Conservation (phyloP, 2,888 invertebrate species). For the Chrysotoxum bicinctum region DNA sequence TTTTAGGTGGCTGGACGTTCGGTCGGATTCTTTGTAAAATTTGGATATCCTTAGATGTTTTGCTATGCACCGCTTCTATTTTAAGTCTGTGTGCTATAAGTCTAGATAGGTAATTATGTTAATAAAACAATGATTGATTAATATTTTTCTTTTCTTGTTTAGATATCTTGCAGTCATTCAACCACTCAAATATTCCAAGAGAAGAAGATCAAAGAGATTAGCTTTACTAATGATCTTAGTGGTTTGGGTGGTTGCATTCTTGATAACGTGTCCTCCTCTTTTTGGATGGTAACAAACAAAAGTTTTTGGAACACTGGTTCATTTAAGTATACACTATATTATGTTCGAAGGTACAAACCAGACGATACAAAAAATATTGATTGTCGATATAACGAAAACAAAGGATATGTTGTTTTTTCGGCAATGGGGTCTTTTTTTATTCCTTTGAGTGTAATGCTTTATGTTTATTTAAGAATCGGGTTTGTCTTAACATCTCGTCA, state of each 20-base stretch:
- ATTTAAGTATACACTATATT: background rate
- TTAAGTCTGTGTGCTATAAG: slow-evolving; percentile 96
- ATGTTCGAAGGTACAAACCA: slow-evolving; percentile 86
- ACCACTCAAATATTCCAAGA: slow-evolving; percentile 94
- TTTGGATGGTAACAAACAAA: slow-evolving; percentile 88
- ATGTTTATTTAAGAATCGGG: slow-evolving; percentile 95
- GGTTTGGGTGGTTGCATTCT: slow-evolving; percentile 94
- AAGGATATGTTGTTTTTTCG: slow-evolving; percentile 96
- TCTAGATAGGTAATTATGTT: slow-evolving; percentile 85
- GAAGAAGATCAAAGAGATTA: slow-evolving; percentile 91
- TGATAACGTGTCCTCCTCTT: slow-evolving; percentile 96
- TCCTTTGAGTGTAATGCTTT: slow-evolving; percentile 96
- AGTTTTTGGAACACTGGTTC: background rate
- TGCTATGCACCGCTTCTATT: slow-evolving; percentile 96
- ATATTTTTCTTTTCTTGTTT: slow-evolving; percentile 41
- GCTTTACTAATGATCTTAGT: slow-evolving; percentile 94
- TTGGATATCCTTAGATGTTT: slow-evolving; percentile 96
- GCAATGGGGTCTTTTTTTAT: slow-evolving; percentile 98
- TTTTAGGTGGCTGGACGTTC: slow-evolving; percentile 91
- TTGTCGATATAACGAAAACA: slow-evolving; percentile 95
- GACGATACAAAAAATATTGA: slow-evolving; percentile 84
- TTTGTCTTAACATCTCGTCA: slow-evolving; percentile 91
- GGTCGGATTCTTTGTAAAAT: slow-evolving; percentile 94
- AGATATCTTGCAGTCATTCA: slow-evolving; percentile 96
- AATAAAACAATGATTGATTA: background rate